Percentiles rank a stretch among this genome's conserved stretches.
Conservation (phyloP, 1,140 invertebrate genomes). For the Dendroctonus valens region DNA sequence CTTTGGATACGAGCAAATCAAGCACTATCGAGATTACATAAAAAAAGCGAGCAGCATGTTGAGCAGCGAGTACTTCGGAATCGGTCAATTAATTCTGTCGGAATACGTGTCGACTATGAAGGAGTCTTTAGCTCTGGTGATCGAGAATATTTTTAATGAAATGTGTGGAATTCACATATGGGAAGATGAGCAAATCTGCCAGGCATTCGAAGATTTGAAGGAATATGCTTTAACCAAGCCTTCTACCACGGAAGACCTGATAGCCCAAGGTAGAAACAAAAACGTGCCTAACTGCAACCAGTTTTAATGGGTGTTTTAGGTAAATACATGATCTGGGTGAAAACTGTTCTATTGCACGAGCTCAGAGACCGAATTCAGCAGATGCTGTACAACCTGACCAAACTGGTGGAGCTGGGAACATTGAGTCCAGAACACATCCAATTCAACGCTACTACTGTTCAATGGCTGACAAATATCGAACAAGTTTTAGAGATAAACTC, state of each 20-base stretch:
- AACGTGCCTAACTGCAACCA: too few species aligned
- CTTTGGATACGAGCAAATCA: slow-evolving; percentile 58
- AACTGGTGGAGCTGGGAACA: slow-evolving; percentile 67
- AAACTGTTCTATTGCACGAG: slow-evolving; percentile 41
- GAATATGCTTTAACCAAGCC: slow-evolving; percentile 62
- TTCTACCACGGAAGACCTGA: slow-evolving; percentile 66
- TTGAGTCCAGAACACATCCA: slow-evolving; percentile 65
- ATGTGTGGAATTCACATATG: slow-evolving; percentile 44
- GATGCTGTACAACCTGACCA: slow-evolving; percentile 61
- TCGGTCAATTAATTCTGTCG: slow-evolving; percentile 54
- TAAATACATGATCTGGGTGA: slow-evolving; percentile 52
- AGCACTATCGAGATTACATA: slow-evolving; percentile 59
- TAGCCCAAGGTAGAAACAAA: slow-evolving; percentile 55
- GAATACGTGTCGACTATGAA: slow-evolving; percentile 54
- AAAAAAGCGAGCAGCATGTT: slow-evolving; percentile 59
- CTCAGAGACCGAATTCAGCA: slow-evolving; percentile 62
- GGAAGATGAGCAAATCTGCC: slow-evolving; percentile 64
- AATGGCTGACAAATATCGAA: slow-evolving; percentile 70
- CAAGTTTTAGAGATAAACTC: slow-evolving; percentile 71
- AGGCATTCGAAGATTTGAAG: slow-evolving; percentile 61
- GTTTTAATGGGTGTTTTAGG: too few species aligned
- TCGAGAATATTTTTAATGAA: slow-evolving; percentile 54
- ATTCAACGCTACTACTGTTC: slow-evolving; percentile 65
- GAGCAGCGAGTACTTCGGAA: slow-evolving; percentile 63
- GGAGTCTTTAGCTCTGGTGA: slow-evolving; percentile 49